Percentiles rank a stretch among this genome's conserved stretches.
Evolutionary conservation across 2,797 vertebrate species (phyloP).

Genomic region (Gallinago solitaria): DNA sequence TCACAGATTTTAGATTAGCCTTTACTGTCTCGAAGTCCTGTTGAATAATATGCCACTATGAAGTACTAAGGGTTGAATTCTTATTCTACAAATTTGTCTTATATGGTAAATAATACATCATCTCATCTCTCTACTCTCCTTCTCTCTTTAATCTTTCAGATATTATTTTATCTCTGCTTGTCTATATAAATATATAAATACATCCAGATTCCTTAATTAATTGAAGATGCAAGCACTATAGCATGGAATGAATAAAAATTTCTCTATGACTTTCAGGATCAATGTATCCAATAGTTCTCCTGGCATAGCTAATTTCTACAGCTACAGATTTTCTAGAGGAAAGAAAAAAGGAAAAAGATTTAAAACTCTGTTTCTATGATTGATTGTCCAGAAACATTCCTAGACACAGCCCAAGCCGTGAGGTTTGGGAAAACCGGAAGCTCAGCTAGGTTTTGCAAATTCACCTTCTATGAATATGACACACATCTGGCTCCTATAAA

Average conservation of each 20-base stretch:
- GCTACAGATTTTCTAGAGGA: background rate
- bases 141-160: background rate
- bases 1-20: constrained; percentile 67
- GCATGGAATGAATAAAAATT: background rate
- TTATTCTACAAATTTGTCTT: constrained; percentile 13
- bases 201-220: background rate
- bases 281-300: background rate
- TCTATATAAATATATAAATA: background rate
- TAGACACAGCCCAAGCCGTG: background rate
- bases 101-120: constrained; percentile 33
- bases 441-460: background rate
- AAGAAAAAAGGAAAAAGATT: background rate
- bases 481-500: background rate
- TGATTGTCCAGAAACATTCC: background rate
- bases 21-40: constrained; percentile 24
- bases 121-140: background rate
- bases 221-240: background rate
- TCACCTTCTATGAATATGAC: background rate
- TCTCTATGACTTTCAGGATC: background rate
- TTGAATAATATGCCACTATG: background rate
- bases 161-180: background rate
- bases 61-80: constrained; percentile 36
- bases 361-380: background rate
- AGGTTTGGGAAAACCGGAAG: background rate
- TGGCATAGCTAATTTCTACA: background rate